Evolutionary conservation across 2,797 vertebrate species (phyloP).

Genomic region (Carapus acus): DNA sequence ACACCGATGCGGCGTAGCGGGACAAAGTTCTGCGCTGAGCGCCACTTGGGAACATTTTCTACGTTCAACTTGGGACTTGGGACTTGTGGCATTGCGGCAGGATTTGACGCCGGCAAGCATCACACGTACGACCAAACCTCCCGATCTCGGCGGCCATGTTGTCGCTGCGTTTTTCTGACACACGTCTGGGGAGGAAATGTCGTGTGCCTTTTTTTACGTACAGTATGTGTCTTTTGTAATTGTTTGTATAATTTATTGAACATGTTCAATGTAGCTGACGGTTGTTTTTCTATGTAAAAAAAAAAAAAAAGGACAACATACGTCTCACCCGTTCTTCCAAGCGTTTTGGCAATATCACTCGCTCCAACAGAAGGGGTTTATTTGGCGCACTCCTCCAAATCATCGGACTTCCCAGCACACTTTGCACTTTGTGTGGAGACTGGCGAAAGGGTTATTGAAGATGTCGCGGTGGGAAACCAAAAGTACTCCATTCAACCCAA

Average conservation of each 20-base stretch:
- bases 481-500: too few species aligned
- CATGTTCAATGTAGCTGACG: slow-evolving; percentile 68
- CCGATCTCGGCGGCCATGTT: slow-evolving; percentile 70
- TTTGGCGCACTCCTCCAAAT: slow-evolving; percentile 52
- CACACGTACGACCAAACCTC: slow-evolving; percentile 58
- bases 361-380: slow-evolving; percentile 30
- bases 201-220: slow-evolving; percentile 85
- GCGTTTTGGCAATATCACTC: slow-evolving; percentile 63
- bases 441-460: too few species aligned
- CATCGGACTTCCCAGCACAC: slow-evolving; percentile 63
- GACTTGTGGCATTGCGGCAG: slow-evolving; percentile 34
- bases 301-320: slow-evolving; percentile 47
- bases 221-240: slow-evolving; percentile 72
- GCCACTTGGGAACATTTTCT: slow-evolving; percentile 62
- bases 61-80: slow-evolving; percentile 39
- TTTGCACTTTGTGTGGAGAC: slow-evolving; percentile 63
- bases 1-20: slow-evolving; percentile 33
- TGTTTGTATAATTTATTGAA: slow-evolving; percentile 76
- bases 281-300: slow-evolving; percentile 69
- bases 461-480: too few species aligned
- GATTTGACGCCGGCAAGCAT: slow-evolving; percentile 27
- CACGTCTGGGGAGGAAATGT: slow-evolving; percentile 77
- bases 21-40: slow-evolving; percentile 45
- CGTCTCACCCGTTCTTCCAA: slow-evolving; percentile 82
- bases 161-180: slow-evolving; percentile 67